Evolutionary conservation across 1,140 invertebrate species (phyloP).

Genomic region (Bicyclus anynana): DNA sequence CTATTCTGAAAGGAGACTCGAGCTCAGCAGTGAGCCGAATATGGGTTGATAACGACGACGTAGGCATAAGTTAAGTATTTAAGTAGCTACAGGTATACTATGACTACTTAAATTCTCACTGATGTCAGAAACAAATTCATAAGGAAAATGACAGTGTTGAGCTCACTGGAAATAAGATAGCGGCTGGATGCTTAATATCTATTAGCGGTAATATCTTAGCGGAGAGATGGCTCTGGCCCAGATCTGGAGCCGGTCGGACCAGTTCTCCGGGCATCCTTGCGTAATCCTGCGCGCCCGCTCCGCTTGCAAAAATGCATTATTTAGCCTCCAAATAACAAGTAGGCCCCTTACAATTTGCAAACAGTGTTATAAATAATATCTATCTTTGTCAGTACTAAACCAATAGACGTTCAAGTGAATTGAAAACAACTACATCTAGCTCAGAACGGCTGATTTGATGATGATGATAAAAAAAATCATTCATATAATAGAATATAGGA

Average conservation of each 20-base stretch:
- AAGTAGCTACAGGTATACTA: too few relatives aligned
- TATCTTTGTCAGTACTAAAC: too few relatives aligned
- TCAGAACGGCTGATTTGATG: too few relatives aligned
- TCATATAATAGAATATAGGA: too few relatives aligned
- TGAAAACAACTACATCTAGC: too few relatives aligned
- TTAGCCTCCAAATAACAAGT: conserved; percentile 50
- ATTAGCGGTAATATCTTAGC: conserved; percentile 70
- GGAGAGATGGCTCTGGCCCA: conserved; percentile 72
- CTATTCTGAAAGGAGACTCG: too few relatives aligned
- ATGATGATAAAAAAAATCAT: too few relatives aligned
- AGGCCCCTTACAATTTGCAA: conserved; percentile 60
- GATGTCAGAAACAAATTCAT: conserved; percentile 3
- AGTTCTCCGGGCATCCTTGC: conserved; percentile 69
- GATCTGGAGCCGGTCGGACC: conserved; percentile 66
- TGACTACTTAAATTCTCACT: too few relatives aligned
- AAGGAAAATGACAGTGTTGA: conserved; percentile 13
- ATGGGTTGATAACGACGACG: too few relatives aligned
- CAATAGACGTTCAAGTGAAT: too few relatives aligned
- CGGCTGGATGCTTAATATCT: conserved; percentile 61
- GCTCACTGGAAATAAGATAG: conserved; percentile 28
- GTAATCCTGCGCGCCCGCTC: conserved; percentile 48
- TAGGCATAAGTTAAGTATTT: too few relatives aligned
- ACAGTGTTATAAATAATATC: conserved; percentile 45
- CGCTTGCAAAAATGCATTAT: conserved; percentile 72
- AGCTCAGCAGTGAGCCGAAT: too few relatives aligned